Evolutionary conservation across 2,113 vertebrate species (phyloP).

Genomic region (Donacobius atricapilla): DNA sequence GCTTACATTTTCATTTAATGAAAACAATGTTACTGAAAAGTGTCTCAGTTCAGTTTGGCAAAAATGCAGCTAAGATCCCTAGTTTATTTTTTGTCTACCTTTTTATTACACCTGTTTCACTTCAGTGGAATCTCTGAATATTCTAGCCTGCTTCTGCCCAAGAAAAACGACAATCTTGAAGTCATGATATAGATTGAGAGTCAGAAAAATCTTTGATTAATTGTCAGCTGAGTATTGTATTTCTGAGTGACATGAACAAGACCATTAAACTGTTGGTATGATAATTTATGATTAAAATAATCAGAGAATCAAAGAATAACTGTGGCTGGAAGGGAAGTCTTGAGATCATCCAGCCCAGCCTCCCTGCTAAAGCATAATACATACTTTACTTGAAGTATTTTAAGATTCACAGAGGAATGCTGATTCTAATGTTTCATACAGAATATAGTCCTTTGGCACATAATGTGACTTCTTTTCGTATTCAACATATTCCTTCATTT

Average conservation of each 20-base stretch:
- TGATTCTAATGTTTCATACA: not conserved
- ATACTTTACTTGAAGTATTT: not conserved
- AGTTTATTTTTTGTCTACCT: not conserved
- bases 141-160: not conserved
- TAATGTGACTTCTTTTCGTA: not conserved
- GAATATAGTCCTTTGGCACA: not conserved
- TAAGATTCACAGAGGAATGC: not conserved
- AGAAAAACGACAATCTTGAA: not conserved
- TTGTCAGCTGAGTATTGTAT: not conserved
- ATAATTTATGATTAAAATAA: not conserved
- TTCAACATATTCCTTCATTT: not conserved
- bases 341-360: not conserved
- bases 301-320: not conserved
- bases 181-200: not conserved
- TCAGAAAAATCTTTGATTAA: not conserved
- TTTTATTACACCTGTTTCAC: not conserved
- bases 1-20: not conserved
- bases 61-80: not conserved
- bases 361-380: not conserved
- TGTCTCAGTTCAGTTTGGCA: not conserved
- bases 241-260: not conserved
- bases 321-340: not conserved
- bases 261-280: not conserved
- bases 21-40: not conserved
- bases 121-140: not conserved